A percentile compares a stretch with the other conserved stretches of the same genome.
These are phyloP conservation scores for Penaeus indicus DNA, from an alignment of 1,140 invertebrate species.

Conservation along the genomic window DNA sequence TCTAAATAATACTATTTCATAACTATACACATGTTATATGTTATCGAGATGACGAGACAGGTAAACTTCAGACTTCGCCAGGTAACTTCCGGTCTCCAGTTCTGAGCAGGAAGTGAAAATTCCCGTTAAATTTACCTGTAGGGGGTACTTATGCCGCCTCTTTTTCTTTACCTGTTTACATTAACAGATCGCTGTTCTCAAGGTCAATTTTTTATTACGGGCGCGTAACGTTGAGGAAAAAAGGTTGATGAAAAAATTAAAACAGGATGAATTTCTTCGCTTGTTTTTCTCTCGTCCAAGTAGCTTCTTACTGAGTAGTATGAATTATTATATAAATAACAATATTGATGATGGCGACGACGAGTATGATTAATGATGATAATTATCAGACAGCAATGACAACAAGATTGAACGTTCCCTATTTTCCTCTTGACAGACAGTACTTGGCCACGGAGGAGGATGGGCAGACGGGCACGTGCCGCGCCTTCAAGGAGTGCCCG, in stretches of 20 bases:
- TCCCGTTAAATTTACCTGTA: neutral
- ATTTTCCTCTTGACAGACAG: constrained; percentile 33
- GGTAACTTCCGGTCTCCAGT: neutral
- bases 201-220: too few relatives aligned
- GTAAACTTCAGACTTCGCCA: neutral
- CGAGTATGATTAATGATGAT: too few relatives aligned
- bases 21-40: neutral
- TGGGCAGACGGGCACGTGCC: constrained; percentile 32
- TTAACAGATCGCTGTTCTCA: too few relatives aligned
- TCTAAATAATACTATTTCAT: too few relatives aligned
- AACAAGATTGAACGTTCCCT: neutral
- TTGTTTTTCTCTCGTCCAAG: too few relatives aligned
- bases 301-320: neutral
- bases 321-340: neutral
- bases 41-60: neutral
- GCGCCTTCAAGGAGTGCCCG: constrained; percentile 47
- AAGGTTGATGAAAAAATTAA: too few relatives aligned
- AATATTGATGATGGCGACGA: neutral
- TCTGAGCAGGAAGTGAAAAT: neutral
- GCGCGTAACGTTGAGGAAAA: too few relatives aligned
- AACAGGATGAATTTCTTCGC: too few relatives aligned
- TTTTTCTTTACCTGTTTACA: too few relatives aligned
- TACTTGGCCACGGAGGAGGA: constrained; percentile 28
- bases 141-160: too few relatives aligned
- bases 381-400: too few relatives aligned